These are phyloP conservation scores for Carcharodon carcharias DNA, from an alignment of 2,797 vertebrate genomes.

Conservation along the genomic window DNA sequence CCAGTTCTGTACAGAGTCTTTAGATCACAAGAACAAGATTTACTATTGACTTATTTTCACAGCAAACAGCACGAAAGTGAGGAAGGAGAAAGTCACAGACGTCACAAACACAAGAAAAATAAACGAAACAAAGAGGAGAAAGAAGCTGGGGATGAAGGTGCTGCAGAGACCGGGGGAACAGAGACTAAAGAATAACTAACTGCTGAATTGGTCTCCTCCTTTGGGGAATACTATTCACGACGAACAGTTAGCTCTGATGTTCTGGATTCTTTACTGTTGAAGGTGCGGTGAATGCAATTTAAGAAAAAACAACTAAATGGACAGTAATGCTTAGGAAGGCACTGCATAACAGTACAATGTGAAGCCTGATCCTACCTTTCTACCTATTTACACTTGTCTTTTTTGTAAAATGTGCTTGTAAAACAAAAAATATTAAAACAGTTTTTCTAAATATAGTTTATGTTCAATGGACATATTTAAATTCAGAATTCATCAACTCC, in stretches of 20 bases:
- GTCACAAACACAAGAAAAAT: slow-evolving; percentile 66
- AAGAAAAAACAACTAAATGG: neutral
- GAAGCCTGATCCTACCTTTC: slow-evolving; percentile 23
- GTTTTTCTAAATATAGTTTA: slow-evolving; percentile 33
- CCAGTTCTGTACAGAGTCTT: neutral
- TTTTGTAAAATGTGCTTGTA: slow-evolving; percentile 35
- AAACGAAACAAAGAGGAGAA: slow-evolving; percentile 63
- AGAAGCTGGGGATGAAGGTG: slow-evolving; percentile 48
- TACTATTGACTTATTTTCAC: slow-evolving; percentile 24
- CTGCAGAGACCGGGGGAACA: slow-evolving; percentile 50
- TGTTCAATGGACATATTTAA: neutral
- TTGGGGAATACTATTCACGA: neutral
- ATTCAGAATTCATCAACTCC: neutral
- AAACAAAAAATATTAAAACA: slow-evolving; percentile 29
- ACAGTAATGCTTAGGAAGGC: neutral
- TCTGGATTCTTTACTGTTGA: slow-evolving; percentile 55
- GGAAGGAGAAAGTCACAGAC: slow-evolving; percentile 59
- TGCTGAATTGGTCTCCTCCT: neutral
- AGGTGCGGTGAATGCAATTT: neutral
- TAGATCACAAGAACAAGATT: neutral
- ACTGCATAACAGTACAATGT: neutral
- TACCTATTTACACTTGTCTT: slow-evolving; percentile 21
- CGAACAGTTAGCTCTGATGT: slow-evolving; percentile 41
- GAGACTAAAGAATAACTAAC: slow-evolving; percentile 50
- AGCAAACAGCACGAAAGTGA: slow-evolving; percentile 62